Base-by-base conservation (phyloP, 2,888 invertebrate species). In the Eupelmus urozonus region DNA sequence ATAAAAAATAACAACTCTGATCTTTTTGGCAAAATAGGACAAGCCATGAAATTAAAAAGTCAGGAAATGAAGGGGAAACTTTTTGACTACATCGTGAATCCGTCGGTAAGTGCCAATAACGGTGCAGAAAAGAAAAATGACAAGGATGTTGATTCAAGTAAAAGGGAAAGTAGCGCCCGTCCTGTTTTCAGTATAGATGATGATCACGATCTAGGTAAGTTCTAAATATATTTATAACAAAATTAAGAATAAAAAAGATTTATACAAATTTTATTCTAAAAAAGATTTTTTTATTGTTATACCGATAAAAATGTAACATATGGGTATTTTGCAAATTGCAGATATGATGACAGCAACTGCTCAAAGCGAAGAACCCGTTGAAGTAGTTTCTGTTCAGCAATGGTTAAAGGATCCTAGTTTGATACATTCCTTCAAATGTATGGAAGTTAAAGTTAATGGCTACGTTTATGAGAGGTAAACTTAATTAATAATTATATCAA, bases 171-270 rank as follows among this genome's bases (percentile, higher is more conserved):
- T 83, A 96, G 96, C 90, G 95, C 96, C 74, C 95, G 96, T 0
- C 96, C 97, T 7, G 97, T 98, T 9, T 98, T 98, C 88, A 97
- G 97, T 88, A 97, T 98, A 86, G 97, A 97, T 85, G 98, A 97
- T 87, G 97, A 97, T 88, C 93, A 93, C 81, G 94, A 94, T 85
- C 66, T 76, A 25, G 82, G 81, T 80, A 71, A 72, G 18, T 51
- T 40, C 49, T 45, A 49, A 53, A 45, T 45, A 45, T 16, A 74
- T 55, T 3, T 4, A 27, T 49, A 13, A n/a, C n/a, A n/a, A n/a
- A n/a, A n/a, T n/a, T n/a, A n/a, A n/a, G n/a, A 62, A 25, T 55
- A 34, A n/a, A 1, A 27, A 5, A 11, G 13, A 27, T 25, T 27
- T 45, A 45, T 29, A 55, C 42, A 16, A 20, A 40, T 16, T 23